phyloP scores from a whole-genome alignment of 2,888 invertebrate genomes.

The Glomeris marginata region DNA sequence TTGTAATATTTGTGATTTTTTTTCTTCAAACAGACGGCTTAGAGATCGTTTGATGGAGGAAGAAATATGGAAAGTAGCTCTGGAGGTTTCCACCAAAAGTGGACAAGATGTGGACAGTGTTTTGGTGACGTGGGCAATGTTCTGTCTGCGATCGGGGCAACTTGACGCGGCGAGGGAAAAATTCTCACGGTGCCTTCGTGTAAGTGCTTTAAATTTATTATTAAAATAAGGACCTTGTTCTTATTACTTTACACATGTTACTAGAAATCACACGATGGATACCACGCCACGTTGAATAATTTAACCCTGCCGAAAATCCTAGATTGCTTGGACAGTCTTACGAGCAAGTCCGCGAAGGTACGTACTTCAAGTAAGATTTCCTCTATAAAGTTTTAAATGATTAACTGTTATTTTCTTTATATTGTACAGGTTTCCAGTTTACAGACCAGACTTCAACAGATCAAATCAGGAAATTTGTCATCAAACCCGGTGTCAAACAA shows the following conservation, averaged over 20 bases:
- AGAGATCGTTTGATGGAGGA: conserved; percentile 58
- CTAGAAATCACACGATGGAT: not conserved
- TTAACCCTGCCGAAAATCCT: too few relatives aligned
- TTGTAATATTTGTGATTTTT: not conserved
- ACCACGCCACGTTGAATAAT: not conserved
- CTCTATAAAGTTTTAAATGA: too few relatives aligned
- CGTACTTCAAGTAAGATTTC: too few relatives aligned
- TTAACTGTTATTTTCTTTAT: not conserved
- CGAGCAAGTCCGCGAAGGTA: too few relatives aligned
- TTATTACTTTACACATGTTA: too few relatives aligned
- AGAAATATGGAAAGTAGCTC: conserved; percentile 65
- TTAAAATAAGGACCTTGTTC: not conserved
- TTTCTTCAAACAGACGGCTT: conserved; percentile 38
- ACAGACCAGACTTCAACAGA: conserved; percentile 3
- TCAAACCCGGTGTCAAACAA: not conserved
- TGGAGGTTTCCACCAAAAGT: conserved; percentile 65
- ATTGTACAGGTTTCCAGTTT: not conserved
- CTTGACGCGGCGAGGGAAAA: conserved; percentile 60
- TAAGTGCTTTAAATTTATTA: not conserved
- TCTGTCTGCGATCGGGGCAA: conserved; percentile 61
- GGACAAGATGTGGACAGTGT: conserved; percentile 62
- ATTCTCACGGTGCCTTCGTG: conserved; percentile 42
- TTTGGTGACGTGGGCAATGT: conserved; percentile 77
- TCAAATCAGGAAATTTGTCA: conserved; percentile 2
- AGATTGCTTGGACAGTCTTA: too few relatives aligned